Evolutionary conservation across 2,888 invertebrate genomes (phyloP).

Genomic region (Leucophenga maculata): DNA sequence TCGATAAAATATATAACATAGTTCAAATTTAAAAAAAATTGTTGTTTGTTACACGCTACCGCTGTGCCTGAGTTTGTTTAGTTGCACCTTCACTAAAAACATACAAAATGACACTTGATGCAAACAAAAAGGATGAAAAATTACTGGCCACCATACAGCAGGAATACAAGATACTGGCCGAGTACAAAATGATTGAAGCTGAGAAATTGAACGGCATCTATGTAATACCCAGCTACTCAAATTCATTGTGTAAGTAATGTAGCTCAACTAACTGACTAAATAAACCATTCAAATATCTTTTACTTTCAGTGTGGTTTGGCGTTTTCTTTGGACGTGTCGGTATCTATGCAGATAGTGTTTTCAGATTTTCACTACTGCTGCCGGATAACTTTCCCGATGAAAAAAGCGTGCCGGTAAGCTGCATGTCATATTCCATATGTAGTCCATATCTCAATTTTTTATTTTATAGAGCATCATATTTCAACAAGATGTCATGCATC

Average conservation of each 20-base stretch:
- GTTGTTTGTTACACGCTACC: slow-evolving; percentile 26
- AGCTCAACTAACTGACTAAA: not conserved
- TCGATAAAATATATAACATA: not conserved
- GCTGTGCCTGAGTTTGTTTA: not conserved
- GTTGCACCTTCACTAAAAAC: not conserved
- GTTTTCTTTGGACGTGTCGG: slow-evolving; percentile 79
- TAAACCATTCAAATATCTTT: not conserved
- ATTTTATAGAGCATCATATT: slow-evolving; percentile 82
- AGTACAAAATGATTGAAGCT: slow-evolving; percentile 89
- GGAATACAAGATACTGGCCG: slow-evolving; percentile 92
- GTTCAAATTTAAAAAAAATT: not conserved
- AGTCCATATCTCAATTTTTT: not conserved
- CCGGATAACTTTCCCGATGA: slow-evolving; percentile 87
- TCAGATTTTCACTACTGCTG: slow-evolving; percentile 88
- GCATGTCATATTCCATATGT: not conserved
- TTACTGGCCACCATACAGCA: slow-evolving; percentile 84
- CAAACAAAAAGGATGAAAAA: slow-evolving; percentile 73
- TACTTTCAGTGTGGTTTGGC: slow-evolving; percentile 66
- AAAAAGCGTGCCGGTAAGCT: slow-evolving; percentile 54
- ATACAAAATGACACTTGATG: slow-evolving; percentile 67
- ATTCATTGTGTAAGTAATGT: slow-evolving; percentile 82
- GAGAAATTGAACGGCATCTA: slow-evolving; percentile 92
- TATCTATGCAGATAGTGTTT: slow-evolving; percentile 89
- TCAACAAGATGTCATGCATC: slow-evolving; percentile 89
- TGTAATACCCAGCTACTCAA: slow-evolving; percentile 91